Evolutionary conservation across 1,140 invertebrate species (phyloP).

Genomic region (Nylanderia fulva): DNA sequence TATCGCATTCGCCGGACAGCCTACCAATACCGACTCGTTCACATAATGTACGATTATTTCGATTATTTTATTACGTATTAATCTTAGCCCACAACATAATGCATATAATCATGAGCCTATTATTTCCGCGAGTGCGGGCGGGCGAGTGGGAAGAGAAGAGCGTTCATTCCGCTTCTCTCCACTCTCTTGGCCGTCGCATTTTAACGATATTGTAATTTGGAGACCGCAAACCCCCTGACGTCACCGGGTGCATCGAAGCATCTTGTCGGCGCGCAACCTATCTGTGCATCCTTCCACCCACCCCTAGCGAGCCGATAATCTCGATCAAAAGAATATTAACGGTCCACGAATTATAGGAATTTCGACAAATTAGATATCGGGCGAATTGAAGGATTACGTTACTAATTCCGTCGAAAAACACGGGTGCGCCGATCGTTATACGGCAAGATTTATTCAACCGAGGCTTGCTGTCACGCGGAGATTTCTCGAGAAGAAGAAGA

Average conservation of each 20-base stretch:
- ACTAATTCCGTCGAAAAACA: conserved; percentile 67
- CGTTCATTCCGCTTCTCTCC: conserved; percentile 24
- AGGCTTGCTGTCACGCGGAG: background rate
- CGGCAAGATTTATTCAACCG: conserved; percentile 63
- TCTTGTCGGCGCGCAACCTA: conserved; percentile 66
- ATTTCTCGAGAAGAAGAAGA: background rate
- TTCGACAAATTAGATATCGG: conserved; percentile 70
- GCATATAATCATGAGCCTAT: conserved; percentile 81
- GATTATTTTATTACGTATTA: conserved; percentile 83
- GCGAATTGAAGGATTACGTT: conserved; percentile 74
- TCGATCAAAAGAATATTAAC: conserved; percentile 75
- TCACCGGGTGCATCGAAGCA: conserved; percentile 73
- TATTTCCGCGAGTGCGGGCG: conserved; percentile 71
- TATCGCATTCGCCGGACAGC: background rate
- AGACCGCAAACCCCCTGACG: conserved; percentile 79
- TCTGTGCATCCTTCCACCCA: conserved; percentile 22
- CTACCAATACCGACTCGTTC: conserved; percentile 67
- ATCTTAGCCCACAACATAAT: conserved; percentile 78
- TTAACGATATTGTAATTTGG: conserved; percentile 82
- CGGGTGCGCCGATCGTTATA: conserved; percentile 52
- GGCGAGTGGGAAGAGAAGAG: conserved; percentile 55
- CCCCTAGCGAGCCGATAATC: conserved; percentile 59
- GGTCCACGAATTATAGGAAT: conserved; percentile 76
- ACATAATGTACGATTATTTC: conserved; percentile 81
- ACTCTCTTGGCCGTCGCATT: conserved; percentile 66